Base-by-base conservation (phyloP, 2,113 vertebrate species). In the Varanus komodoensis region DNA sequence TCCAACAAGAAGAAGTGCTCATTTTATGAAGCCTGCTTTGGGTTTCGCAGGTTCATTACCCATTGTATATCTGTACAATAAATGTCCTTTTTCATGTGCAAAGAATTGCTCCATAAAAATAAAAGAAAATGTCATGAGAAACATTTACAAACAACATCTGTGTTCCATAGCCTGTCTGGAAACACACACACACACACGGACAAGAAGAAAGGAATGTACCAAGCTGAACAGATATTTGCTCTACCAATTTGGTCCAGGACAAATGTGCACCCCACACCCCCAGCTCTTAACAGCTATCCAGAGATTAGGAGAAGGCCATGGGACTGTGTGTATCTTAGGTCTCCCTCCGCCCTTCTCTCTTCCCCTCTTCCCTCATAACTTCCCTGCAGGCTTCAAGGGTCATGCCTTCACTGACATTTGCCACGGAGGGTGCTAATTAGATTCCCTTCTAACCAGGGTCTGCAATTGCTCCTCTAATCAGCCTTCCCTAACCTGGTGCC, bases 71-170 rank as follows among this genome's bases (percentile, higher is more conserved):
- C 74, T 79, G 89, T 93, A 90, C 89, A 92, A 92, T 94, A 95
- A 92, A 94, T 48, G 54, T 78, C 44, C 82, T 82, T 61, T 88
- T 96, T 93, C 91, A 77, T 82, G 82, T 78, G 87, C 23, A 82
- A 89, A 93, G 90, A 94, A 91, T 61, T 87, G 27, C 69, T 93
- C 90, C 23, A 92, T 93, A 52, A 87, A 90, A 88, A 90, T 85
- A 88, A 92, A 74, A 85, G 32, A 71, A 82, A 93, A 88, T 92
- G 15, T 81, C 82, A 82, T 52, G 92, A 92, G 87, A 88, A 95
- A 81, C 79, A 78, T 84, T 89, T 93, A 93, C 85, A 94, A 95
- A 96, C 90, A 94, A 81, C 82, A 88, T 89, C 73, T 90, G 50
- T 89, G 82, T 89, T 83, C 90, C 90, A 68, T 48, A 93, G 52